Conservation (phyloP, 1,140 invertebrate species). For the Hirudo medicinalis region DNA sequence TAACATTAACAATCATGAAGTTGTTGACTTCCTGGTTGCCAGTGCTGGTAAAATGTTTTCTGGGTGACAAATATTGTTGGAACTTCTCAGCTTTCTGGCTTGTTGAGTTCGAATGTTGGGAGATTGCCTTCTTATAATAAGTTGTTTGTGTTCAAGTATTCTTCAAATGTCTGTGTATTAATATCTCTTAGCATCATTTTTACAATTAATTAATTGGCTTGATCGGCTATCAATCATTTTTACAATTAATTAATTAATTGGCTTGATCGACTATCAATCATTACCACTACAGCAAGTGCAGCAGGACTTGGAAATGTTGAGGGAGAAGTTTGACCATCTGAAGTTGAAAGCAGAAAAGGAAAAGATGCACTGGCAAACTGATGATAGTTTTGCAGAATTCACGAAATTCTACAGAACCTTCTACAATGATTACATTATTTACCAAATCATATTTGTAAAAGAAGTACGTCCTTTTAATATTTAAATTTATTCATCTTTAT, state of each 20-base stretch:
- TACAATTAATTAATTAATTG: background rate
- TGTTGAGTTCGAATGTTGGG: too few relatives aligned
- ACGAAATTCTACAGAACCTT: background rate
- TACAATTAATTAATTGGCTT: too few relatives aligned
- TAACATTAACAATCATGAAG: too few relatives aligned
- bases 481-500: background rate
- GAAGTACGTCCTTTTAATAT: background rate
- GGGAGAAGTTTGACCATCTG: background rate
- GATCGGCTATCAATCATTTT: too few relatives aligned
- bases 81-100: too few relatives aligned
- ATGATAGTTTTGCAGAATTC: background rate
- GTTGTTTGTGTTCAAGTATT: too few relatives aligned
- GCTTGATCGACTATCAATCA: background rate
- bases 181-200: too few relatives aligned
- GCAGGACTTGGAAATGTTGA: background rate
- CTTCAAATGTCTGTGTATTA: too few relatives aligned
- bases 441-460: background rate
- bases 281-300: background rate
- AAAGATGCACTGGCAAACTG: background rate
- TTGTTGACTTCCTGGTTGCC: too few relatives aligned
- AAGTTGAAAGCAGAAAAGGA: background rate
- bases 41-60: too few relatives aligned
- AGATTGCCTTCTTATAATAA: too few relatives aligned
- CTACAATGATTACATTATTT: background rate
- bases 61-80: too few relatives aligned